Conservation (phyloP, 2,113 vertebrate genomes). For the Nettapus auritus region DNA sequence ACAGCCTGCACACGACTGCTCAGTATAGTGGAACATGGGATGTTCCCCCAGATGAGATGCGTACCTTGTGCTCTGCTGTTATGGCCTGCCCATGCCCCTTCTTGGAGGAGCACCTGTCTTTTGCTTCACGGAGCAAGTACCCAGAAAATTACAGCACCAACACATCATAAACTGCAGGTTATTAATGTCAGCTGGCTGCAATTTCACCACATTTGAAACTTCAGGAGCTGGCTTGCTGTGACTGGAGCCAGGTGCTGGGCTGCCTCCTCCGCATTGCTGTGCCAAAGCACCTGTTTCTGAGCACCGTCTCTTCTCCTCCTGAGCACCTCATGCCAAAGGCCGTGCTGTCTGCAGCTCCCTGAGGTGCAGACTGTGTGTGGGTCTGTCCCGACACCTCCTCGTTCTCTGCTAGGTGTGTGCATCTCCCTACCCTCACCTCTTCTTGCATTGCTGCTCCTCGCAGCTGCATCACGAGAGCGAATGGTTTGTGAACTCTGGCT, state of each 20-base stretch:
- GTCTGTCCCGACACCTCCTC: not conserved
- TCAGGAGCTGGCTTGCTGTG: not conserved
- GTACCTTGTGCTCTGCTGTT: not conserved
- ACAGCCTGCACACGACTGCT: fast-evolving
- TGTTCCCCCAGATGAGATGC: not conserved
- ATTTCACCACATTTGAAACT: not conserved
- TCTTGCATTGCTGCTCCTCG: not conserved
- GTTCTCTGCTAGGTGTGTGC: not conserved
- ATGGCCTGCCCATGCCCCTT: not conserved
- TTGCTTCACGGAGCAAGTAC: not conserved
- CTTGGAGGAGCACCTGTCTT: not conserved
- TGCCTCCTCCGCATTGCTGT: not conserved
- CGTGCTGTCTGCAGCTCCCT: not conserved
- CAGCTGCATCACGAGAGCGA: not conserved
- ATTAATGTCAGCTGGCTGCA: not conserved
- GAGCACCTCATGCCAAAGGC: not conserved
- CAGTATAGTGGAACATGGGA: not conserved
- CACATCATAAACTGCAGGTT: not conserved
- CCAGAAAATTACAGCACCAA: not conserved
- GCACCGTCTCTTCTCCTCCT: not conserved
- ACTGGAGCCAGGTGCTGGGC: not conserved
- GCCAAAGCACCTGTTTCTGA: conserved; percentile 1
- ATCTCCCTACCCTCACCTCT: not conserved
- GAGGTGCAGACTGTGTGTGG: not conserved
- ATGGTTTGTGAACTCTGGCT: conserved; percentile 46